Evolutionary conservation across 23 tunicate species (phyloP).

Genomic region (Ciona savignyi): DNA sequence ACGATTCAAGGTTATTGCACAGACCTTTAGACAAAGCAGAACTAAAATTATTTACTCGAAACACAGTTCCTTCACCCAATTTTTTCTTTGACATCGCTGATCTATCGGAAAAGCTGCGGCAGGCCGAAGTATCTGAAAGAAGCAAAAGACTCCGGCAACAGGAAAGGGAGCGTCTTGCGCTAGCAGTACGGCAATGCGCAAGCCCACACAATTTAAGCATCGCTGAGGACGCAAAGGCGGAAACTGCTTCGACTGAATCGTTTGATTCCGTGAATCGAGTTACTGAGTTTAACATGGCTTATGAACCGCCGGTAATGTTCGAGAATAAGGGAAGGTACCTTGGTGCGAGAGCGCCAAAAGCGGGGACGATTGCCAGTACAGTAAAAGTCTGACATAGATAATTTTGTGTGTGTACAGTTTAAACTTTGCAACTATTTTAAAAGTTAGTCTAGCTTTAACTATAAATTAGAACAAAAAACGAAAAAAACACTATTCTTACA

Average conservation of each 20-base stretch:
- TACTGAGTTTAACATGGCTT: constrained; percentile 32
- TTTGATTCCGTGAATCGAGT: constrained; percentile 20
- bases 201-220: background rate
- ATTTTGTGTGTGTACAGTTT: background rate
- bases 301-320: constrained; percentile 60
- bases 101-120: constrained; percentile 36
- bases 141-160: background rate
- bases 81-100: constrained; percentile 65
- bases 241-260: constrained; percentile 34
- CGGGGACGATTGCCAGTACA: constrained; percentile 21
- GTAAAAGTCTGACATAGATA: background rate
- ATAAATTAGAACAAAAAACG: too few species aligned
- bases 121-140: constrained; percentile 8
- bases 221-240: background rate
- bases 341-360: constrained; percentile 34
- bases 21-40: background rate
- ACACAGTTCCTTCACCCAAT: constrained; percentile 40
- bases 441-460: background rate
- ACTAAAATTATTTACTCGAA: background rate
- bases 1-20: too few species aligned
- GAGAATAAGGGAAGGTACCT: constrained; percentile 50
- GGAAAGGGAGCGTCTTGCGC: constrained; percentile 16
- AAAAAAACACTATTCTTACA: too few species aligned
- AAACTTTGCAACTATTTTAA: too few species aligned
- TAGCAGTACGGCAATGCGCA: background rate